Evolutionary conservation across 37 sponge, comb jelly and placozoan species (phyloP), one percentile per base, ranked within the genome.

Genomic region (Aphrocallistes beatrix): DNA sequence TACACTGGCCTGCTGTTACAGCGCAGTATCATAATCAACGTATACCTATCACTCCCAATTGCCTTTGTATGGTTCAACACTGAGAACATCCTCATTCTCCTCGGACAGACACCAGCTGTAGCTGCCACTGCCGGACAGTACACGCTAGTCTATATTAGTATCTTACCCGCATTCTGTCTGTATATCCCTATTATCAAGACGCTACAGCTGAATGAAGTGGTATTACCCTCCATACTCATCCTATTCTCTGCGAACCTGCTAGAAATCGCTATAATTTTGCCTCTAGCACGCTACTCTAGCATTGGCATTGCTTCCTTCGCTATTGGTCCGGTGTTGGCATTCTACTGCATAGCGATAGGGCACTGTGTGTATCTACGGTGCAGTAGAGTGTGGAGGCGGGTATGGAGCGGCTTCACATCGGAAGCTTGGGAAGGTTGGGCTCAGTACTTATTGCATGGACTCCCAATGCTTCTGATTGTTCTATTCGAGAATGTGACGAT

Each of bases 401-500:
- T 81, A 0, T 86, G 86, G 86, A 1, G 45, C 19, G 86, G 86
- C 0, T 81, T 81, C 38, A 82, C 45, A 8, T 39, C 8, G 32
- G 86, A 81, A 40, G 81, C 32, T 36, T 86, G 75, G 34, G 0
- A 37, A 45, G 36, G 42, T 28, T 86, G 86, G 86, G 1, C n/a
- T 25, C 45, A 86, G 82, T 86, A 81, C 36, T 0, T 81, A 1
- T 1, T 23, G 6, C 38, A 81, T 1, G 86, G 86, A 19, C 0
- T 86, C 6, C 86, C 86, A 39, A 36, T 81, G 34, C 38, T 81
- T 19, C 37, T 81, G 21, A 60, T 86, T 45, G 21, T 51, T 81
- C 42, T n/a, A 8, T 37, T 86, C 16, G 86, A 86, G 37, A 39
- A 38, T 32, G 81, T 81, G 51, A 86, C 82, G 28, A 81, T 86